Base-by-base conservation (phyloP, 2,888 invertebrate genomes). In the Alcis repandata region DNA sequence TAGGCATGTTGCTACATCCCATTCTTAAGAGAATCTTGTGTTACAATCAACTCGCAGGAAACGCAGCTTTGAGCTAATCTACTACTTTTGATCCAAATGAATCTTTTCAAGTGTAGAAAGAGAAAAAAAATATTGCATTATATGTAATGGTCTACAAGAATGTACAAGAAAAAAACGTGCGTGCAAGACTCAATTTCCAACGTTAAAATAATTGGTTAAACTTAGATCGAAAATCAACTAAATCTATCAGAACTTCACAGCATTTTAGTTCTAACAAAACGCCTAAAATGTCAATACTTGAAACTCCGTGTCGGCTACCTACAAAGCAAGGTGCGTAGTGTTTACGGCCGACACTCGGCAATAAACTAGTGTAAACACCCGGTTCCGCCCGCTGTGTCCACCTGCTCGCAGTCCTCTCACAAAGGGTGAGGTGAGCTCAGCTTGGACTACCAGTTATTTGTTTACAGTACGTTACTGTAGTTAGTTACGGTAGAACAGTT, bases 301-400 rank as follows among this genome's bases (percentile, higher is more conserved):
- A 48, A 60, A 43, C 0, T 1, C 52, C 56, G 63, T 27, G 59
- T 60, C 56, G 51, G 54, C 51, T 52, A 69, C 65, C 67, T 67
- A n/a, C n/a, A 60, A 17, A 43, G 62, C 68, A 78, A 81, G 80
- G 82, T 79, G 79, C 69, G 56, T 62, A 64, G 64, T 84, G 82
- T 84, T 82, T 80, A 74, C 70, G 57, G 68, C 77, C 74, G 70
- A 79, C 88, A 87, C 60, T 62, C 17, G 63, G 67, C 72, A 59
- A 62, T 72, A 90, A 91, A 82, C 84, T 79, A 68, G 75, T 73
- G 79, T 87, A 88, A 88, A 89, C 91, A 90, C 64, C 76, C 85
- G 83, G 91, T 88, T 90, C 90, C 91, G 89, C 83, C 84, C 80
- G 87, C 82, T 87, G 90, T 80, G 74, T 75, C 84, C 90, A 90